Base-by-base conservation (phyloP, 1,140 invertebrate genomes). In the Drosophila lacteicornis region DNA sequence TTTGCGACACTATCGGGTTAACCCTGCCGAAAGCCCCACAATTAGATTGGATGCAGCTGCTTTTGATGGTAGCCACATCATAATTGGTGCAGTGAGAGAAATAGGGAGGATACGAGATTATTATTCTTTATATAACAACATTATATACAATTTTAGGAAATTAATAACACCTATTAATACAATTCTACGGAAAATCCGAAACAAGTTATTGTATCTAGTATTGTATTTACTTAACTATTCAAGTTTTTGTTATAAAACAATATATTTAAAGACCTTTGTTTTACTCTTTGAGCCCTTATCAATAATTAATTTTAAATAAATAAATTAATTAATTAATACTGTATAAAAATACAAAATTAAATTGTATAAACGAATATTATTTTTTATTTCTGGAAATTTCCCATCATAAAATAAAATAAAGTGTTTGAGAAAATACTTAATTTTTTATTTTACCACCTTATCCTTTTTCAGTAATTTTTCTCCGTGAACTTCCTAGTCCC, bases 11-110 rank as follows among this genome's bases (percentile, higher is more conserved):
- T 66, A 68, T 47, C 42, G 22, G 51, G 61, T 73, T 69, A 69
- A 47, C 46, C 45, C 58, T 30, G 9, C 51, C 45, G 15, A 33
- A 51, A 63, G 38, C 4, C 42, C 17, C 43, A 40, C 38, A 73
- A 84, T 84, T 75, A 46, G 49, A 38, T 25, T 9, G 27, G 22
- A 56, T 67, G 56, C 70, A 65, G 61, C 50, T 75, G 46, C 45
- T 55, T 58, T 58, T 38, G 25, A 62, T 58, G 40, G 43, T 40
- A 43, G 46, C 36, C 36, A 25, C 68, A 55, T 61, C 69, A 75
- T 82, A 69, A 77, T 65, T 82, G 62, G 12, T 25, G 46, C 49
- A 70, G 49, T 38, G 27, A 9, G 25, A 19, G 19, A 57, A 46
- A 45, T 2, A 27, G 12, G 40, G 13, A 22, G 15, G 43, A 9